These are phyloP conservation scores for Larimichthys polyactis DNA, from an alignment of 2,113 vertebrate species.

Conservation along the genomic window DNA sequence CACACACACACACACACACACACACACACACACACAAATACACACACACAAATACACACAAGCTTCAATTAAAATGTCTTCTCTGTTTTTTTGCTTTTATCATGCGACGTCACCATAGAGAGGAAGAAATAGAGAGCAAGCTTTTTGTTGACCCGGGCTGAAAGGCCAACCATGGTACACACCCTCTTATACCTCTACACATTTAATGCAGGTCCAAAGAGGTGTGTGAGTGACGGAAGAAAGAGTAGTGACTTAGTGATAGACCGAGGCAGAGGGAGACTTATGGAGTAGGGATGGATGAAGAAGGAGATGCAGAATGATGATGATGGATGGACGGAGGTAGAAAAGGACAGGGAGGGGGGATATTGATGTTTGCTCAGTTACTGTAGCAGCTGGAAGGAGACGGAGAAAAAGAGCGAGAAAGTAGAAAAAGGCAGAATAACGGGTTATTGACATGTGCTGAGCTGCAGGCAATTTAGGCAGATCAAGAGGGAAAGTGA, in stretches of 20 bases:
- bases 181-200: neutral
- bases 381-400: slow-evolving; percentile 47
- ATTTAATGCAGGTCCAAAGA: slow-evolving; percentile 30
- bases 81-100: slow-evolving; percentile 2
- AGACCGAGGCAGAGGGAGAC: slow-evolving; percentile 16
- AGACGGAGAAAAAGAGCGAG: slow-evolving; percentile 47
- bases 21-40: slow-evolving; percentile 24
- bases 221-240: neutral
- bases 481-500: slow-evolving; percentile 45
- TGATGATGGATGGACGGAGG: slow-evolving; percentile 20
- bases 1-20: slow-evolving; percentile 24
- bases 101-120: slow-evolving; percentile 12
- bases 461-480: slow-evolving; percentile 73
- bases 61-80: slow-evolving; percentile 26
- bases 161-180: neutral
- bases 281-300: slow-evolving; percentile 8
- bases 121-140: slow-evolving; percentile 5
- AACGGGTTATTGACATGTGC: slow-evolving; percentile 71
- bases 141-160: slow-evolving; percentile 55
- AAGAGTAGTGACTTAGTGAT: slow-evolving; percentile 22
- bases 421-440: slow-evolving; percentile 57
- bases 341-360: slow-evolving; percentile 15
- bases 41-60: slow-evolving; percentile 23
- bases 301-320: slow-evolving; percentile 28
- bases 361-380: slow-evolving; percentile 60